Base-by-base conservation (phyloP, 2,888 invertebrate species). In the Eilema griseolum region DNA sequence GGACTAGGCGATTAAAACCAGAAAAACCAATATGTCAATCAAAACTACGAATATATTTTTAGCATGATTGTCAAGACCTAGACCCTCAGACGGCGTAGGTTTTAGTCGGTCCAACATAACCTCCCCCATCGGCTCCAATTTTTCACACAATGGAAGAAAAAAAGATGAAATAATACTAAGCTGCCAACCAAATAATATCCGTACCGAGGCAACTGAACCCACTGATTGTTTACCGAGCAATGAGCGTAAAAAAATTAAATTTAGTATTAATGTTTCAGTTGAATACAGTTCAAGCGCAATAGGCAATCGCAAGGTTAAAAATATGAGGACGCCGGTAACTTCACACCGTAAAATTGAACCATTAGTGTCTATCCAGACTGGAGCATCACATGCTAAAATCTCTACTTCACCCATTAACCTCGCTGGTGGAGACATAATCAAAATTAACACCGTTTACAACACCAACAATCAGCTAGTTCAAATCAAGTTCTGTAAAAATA, bases 401-500 rank as follows among this genome's bases (percentile, higher is more conserved):
- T 3, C 14, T 41, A 0, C 3, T 3, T 56, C 23, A 65, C 20
- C 20, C 14, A 16, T n/a, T 10, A 5, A n/a, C 7, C 0, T 10
- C 20, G 8, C 3, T 3, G 52, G 28, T 3, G 31, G 8, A 56
- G 23, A 56, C 12, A 12, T 23, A 3, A 37, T 66, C 16, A 57
- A 56, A 57, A 66, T 66, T 5, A 57, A 4, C 24, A 57, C 57
- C 23, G 24, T 69, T 10, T 41, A 56, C 28, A 66, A 66, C 31
- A n/a, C 2, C n/a, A 33, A 59, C 33, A 61, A 23, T 12, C 24
- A 66, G 11, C 33, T 72, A 28, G 23, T 66, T 2, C 46, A 69
- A 33, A n/a, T 72, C 2, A 62, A 72, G 8, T 69, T 72, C 3
- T 14, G 14, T 16, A 69, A 62, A 24, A 68, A 66, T n/a, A 31